phyloP scores from a whole-genome alignment of 2,888 invertebrate species.

The Aspidiotus rigidus region DNA sequence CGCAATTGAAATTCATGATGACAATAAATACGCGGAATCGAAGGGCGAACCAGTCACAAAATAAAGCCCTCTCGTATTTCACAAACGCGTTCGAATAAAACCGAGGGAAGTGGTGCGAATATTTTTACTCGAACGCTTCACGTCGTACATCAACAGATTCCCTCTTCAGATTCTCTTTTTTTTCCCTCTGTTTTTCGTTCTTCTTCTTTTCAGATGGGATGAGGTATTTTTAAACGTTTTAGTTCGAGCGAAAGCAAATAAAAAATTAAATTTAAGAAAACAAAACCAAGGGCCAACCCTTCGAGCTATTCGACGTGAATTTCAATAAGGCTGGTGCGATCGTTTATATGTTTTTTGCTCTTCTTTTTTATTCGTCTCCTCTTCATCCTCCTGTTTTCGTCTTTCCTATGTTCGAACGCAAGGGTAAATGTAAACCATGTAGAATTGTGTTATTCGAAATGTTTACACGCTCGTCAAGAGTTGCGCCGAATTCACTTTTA shows the following conservation, averaged over 20 bases:
- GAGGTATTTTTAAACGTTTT: background rate
- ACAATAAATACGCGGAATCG: too few relatives aligned
- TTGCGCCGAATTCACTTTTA: background rate
- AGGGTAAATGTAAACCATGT: too few relatives aligned
- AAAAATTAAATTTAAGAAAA: slow-evolving; percentile 1
- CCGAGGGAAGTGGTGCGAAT: background rate
- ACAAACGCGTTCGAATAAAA: background rate
- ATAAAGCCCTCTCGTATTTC: background rate
- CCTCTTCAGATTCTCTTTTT: too few relatives aligned
- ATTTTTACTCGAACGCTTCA: slow-evolving; percentile 2
- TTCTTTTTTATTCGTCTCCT: background rate
- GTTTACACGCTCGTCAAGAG: slow-evolving; percentile 2
- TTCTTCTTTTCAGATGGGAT: background rate
- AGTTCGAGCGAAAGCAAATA: background rate
- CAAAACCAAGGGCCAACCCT: background rate
- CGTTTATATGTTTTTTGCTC: background rate
- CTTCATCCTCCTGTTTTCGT: too few relatives aligned
- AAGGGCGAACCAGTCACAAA: background rate
- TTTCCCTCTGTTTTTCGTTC: background rate
- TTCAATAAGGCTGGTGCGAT: background rate
- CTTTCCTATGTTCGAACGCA: background rate
- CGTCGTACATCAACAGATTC: background rate
- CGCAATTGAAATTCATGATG: too few relatives aligned
- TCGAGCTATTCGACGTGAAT: background rate
- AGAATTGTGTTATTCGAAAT: background rate